Base-by-base conservation (phyloP, 2,113 vertebrate genomes). In the Rana temporaria region DNA sequence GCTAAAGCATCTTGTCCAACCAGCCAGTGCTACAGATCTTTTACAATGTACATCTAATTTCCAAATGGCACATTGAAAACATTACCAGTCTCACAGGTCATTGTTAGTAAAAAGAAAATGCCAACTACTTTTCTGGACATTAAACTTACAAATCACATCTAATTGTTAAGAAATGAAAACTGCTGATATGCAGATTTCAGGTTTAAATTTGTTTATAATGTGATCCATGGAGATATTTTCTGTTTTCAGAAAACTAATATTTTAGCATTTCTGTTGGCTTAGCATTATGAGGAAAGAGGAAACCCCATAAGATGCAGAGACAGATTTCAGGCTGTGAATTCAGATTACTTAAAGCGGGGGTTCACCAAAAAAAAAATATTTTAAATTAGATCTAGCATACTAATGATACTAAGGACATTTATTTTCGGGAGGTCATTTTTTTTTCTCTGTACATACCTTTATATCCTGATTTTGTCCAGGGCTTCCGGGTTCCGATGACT, bases 181-280 rank as follows among this genome's bases (percentile, higher is more conserved):
- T 53, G 60, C 60, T 64, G 60, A 78, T 64, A 7, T 66, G 63
- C 42, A 53, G 48, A 66, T 66, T 78, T 26, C 18, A 32, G 26
- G 48, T 66, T 15, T 16, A 62, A 26, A 18, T 53, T 24, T n/a
- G 6, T 59, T 32, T 6, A 15, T n/a, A n/a, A n/a, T n/a, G n/a
- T n/a, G n/a, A n/a, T 8, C 38, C 19, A 57, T 38, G 17, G 26
- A 60, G 17, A 52, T 22, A 53, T 62, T 52, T 72, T 62, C 18
- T 20, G 32, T 38, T 74, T 76, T 60, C 73, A 76, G n/a, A 63
- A n/a, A 60, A 64, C 19, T 63, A 20, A 63, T 64, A 64, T 79
- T 4, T 22, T 20, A 30, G 26, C 38, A 20, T 72, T 63, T 32
- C 22, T 62, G 17, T 32, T 22, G 17, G 66, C 26, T 30, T 62